Conservation (phyloP, 2,888 invertebrate genomes). For the Macrophya alboannulata region DNA sequence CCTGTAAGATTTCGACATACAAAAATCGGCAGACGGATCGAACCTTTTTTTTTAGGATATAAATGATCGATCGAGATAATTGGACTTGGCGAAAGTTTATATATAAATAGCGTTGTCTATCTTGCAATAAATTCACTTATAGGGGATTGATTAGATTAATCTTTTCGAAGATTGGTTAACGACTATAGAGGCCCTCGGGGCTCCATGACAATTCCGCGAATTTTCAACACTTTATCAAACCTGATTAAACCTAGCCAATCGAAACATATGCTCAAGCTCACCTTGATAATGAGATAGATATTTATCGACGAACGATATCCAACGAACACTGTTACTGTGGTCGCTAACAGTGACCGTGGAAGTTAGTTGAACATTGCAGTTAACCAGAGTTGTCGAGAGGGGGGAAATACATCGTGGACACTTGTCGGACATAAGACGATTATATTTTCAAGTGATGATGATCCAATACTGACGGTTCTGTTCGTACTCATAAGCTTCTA, state of each 20-base stretch:
- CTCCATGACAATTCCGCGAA: background rate
- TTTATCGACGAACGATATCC: slow-evolving; percentile 9
- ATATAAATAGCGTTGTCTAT: background rate
- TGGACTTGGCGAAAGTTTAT: background rate
- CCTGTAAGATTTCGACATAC: no score
- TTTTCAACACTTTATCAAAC: slow-evolving; percentile 10
- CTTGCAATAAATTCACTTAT: background rate
- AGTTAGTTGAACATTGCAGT: slow-evolving; percentile 2
- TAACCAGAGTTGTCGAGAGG: background rate
- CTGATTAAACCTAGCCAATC: slow-evolving; percentile 2
- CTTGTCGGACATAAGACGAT: background rate
- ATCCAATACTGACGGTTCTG: background rate
- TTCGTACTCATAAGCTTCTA: background rate
- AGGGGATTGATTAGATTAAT: background rate
- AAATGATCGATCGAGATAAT: background rate
- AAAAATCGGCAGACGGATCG: background rate
- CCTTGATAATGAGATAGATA: background rate
- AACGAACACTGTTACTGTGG: background rate
- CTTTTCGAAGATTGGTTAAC: background rate
- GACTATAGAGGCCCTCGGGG: background rate
- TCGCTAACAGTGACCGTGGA: background rate
- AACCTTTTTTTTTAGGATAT: background rate
- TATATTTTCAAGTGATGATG: slow-evolving; percentile 1
- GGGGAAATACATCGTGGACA: background rate
- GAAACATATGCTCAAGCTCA: slow-evolving; percentile 10